Conservation (phyloP, 2,113 vertebrate genomes). For the Cynopterus brachyotis region DNA sequence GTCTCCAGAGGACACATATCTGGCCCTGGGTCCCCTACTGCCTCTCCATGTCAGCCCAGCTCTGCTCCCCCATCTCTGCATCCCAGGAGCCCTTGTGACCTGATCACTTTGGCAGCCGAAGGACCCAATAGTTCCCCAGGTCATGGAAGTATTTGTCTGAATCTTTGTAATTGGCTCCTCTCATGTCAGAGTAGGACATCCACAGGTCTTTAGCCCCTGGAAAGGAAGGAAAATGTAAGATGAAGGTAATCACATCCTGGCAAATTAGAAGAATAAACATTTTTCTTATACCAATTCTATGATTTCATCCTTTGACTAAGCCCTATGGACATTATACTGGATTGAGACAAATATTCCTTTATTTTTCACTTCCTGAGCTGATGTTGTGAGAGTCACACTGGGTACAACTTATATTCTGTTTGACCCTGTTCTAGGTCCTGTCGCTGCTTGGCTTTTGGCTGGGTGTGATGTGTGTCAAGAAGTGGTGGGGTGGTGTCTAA, state of each 20-base stretch:
- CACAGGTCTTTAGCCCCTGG: slow-evolving; percentile 60
- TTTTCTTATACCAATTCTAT: neutral
- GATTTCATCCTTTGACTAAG: neutral
- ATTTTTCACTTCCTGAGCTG: neutral
- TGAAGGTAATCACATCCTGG: neutral
- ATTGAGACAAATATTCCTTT: neutral
- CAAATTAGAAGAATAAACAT: neutral
- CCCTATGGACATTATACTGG: neutral
- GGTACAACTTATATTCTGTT: neutral
- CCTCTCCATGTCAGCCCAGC: too few relatives aligned
- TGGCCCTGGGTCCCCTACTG: neutral
- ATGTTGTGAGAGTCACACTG: neutral
- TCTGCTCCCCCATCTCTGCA: neutral
- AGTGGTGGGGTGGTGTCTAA: neutral
- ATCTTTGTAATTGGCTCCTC: neutral
- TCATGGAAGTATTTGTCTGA: slow-evolving; percentile 60
- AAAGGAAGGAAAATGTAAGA: neutral
- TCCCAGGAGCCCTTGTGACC: neutral
- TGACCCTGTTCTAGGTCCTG: neutral
- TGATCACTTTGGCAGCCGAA: neutral
- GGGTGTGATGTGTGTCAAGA: neutral
- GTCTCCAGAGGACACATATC: neutral
- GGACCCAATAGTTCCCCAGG: neutral
- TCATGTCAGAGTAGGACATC: slow-evolving; percentile 51
- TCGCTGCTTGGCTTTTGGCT: neutral